Evolutionary conservation across 2,113 vertebrate genomes (phyloP).

Genomic region (Protobothrops mucrosquamatus): DNA sequence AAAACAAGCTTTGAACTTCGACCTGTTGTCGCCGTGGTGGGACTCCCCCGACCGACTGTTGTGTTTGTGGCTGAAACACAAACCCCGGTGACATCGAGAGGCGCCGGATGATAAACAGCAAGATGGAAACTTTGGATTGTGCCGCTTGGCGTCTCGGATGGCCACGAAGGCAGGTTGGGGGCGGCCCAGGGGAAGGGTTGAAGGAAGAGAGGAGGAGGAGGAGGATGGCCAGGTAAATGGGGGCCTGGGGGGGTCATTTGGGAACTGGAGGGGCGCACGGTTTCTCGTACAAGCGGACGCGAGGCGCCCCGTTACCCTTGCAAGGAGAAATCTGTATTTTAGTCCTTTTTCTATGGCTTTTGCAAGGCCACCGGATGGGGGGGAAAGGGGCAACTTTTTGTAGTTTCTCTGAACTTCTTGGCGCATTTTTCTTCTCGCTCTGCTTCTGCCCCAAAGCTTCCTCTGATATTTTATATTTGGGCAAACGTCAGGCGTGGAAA

Average conservation of each 20-base stretch:
- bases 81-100: neutral
- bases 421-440: neutral
- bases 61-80: neutral
- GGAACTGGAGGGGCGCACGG: neutral
- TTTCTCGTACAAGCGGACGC: neutral
- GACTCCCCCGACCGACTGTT: no score
- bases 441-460: neutral
- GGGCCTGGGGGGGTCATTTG: rapidly evolving
- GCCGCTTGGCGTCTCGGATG: neutral
- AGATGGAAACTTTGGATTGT: no score
- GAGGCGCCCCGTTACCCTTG: neutral
- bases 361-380: no score
- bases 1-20: neutral
- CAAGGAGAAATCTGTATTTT: neutral
- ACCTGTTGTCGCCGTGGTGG: neutral
- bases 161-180: neutral
- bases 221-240: neutral
- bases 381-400: no score
- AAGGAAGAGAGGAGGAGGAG: neutral
- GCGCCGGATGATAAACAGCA: neutral
- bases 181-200: neutral
- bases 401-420: neutral
- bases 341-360: no score
- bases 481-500: neutral
- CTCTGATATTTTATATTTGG: neutral